phyloP scores from a whole-genome alignment of 2,113 vertebrate species.

The Acanthochromis polyacanthus region DNA sequence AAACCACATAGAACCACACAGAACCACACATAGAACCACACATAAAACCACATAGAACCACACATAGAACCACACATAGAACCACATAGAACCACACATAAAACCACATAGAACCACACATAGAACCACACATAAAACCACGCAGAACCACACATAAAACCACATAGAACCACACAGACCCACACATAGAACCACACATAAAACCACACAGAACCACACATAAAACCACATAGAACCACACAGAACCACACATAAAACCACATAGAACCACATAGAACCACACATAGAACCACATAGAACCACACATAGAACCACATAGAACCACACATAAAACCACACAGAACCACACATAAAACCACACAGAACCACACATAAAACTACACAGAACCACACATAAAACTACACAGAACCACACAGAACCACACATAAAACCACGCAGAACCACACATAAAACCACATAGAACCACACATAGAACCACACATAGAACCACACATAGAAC shows the following conservation, averaged over 20 bases:
- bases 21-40: too few species aligned
- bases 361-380: too few species aligned
- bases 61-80: not conserved
- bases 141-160: not conserved
- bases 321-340: too few species aligned
- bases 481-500: not conserved
- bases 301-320: not conserved
- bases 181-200: too few species aligned
- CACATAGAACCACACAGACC: too few species aligned
- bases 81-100: not conserved
- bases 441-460: not conserved
- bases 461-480: too few species aligned
- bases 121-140: not conserved
- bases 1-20: not conserved
- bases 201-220: not conserved
- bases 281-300: not conserved
- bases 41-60: not conserved
- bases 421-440: too few species aligned
- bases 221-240: too few species aligned
- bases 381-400: not conserved
- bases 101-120: too few species aligned
- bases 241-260: not conserved
- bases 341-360: not conserved
- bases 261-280: too few species aligned
- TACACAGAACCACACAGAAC: not conserved